These are phyloP conservation scores for Acanthis flammea DNA, from an alignment of 2,797 vertebrate species.

Conservation along the genomic window DNA sequence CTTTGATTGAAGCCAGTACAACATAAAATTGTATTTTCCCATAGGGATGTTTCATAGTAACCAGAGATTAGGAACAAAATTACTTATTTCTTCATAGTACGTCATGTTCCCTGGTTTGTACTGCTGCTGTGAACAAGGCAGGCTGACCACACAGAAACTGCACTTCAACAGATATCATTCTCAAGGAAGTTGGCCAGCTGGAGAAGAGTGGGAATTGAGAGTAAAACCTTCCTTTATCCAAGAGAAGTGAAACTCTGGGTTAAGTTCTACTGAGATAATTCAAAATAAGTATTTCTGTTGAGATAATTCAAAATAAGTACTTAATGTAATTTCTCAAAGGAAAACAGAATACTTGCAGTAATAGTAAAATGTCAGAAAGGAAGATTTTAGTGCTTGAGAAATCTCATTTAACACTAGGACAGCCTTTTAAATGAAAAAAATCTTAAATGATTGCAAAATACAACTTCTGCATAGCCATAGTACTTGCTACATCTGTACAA, in stretches of 20 bases:
- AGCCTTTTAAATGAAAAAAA: neutral
- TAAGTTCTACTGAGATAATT: neutral
- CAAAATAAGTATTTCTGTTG: neutral
- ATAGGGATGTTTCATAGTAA: neutral
- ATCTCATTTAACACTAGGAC: neutral
- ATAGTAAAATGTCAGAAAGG: neutral
- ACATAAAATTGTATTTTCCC: neutral
- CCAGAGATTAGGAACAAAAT: neutral
- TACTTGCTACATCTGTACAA: neutral
- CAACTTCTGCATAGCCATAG: neutral
- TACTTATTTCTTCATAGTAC: neutral
- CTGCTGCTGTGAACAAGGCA: neutral
- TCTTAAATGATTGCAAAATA: neutral
- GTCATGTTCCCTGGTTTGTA: neutral
- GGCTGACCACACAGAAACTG: neutral
- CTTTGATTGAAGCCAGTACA: neutral
- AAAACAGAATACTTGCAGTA: neutral
- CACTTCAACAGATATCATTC: neutral
- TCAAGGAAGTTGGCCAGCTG: neutral
- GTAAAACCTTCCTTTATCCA: neutral
- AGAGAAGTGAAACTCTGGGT: neutral
- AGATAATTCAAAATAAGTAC: neutral
- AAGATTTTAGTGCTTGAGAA: neutral
- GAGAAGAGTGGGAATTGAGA: neutral
- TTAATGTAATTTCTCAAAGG: neutral